Conservation (phyloP, 2,888 invertebrate species). For the Glomeris marginata region DNA sequence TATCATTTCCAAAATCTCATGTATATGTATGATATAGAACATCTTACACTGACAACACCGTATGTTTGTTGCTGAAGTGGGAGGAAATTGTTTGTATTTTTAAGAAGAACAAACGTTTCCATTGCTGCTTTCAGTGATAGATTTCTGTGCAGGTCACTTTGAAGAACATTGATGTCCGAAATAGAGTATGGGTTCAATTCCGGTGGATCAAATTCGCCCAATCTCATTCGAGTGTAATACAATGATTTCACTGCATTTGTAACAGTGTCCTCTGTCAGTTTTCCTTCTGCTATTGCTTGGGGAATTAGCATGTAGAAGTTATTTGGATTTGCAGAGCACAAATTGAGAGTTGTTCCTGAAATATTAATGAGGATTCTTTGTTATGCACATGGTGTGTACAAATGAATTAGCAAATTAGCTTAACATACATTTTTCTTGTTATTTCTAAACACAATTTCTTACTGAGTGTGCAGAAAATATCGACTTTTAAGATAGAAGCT, state of each 20-base stretch:
- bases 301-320: slow-evolving; percentile 11
- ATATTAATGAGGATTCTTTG: too few relatives aligned
- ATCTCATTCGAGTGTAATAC: slow-evolving; percentile 12
- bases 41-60: slow-evolving; percentile 5
- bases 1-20: too few relatives aligned
- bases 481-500: too few relatives aligned
- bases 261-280: slow-evolving; percentile 7
- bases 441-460: too few relatives aligned
- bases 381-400: too few relatives aligned
- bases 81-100: slow-evolving; percentile 2
- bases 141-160: slow-evolving; percentile 9
- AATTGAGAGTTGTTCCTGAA: slow-evolving; percentile 8
- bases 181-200: slow-evolving; percentile 9
- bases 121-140: slow-evolving; percentile 6
- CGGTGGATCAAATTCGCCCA: slow-evolving; percentile 14
- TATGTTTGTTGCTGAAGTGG: slow-evolving; percentile 6
- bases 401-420: too few relatives aligned
- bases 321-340: slow-evolving; percentile 8
- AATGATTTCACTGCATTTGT: slow-evolving; percentile 10
- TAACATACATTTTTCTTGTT: too few relatives aligned
- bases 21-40: neutral
- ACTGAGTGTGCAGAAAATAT: too few relatives aligned
- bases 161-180: slow-evolving; percentile 7
- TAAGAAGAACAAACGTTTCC: slow-evolving; percentile 11
- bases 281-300: slow-evolving; percentile 1